Percentiles rank a stretch among this genome's conserved stretches.
These are phyloP conservation scores for Phyllotis vaccarum DNA, from an alignment of 2,797 vertebrate genomes.

Conservation along the genomic window DNA sequence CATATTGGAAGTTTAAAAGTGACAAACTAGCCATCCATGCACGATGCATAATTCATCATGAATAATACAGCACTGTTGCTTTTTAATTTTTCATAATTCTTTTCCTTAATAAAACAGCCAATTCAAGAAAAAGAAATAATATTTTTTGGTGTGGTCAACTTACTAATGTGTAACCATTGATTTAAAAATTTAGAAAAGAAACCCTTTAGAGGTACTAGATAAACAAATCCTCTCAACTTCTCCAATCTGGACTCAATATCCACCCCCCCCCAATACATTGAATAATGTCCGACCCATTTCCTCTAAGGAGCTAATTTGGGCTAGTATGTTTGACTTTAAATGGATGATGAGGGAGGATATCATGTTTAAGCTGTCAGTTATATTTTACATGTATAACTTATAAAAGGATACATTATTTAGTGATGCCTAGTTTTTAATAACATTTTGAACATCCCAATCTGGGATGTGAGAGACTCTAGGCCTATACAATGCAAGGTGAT, in stretches of 20 bases:
- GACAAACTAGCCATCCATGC: conserved; percentile 81
- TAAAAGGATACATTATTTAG: conserved; percentile 74
- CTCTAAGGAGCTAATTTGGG: conserved; percentile 61
- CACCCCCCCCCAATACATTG: conserved; percentile 53
- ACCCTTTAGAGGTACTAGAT: not conserved
- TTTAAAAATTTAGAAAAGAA: conserved; percentile 44
- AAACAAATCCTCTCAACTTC: conserved; percentile 44
- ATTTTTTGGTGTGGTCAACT: not conserved
- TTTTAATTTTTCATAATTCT: conserved; percentile 77
- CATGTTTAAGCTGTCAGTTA: conserved; percentile 72
- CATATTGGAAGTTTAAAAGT: conserved; percentile 84
- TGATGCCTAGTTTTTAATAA: conserved; percentile 62
- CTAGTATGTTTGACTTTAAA: conserved; percentile 75
- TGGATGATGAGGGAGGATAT: conserved; percentile 69
- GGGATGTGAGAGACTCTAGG: conserved; percentile 26
- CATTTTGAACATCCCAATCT: conserved; percentile 58
- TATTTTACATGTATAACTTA: conserved; percentile 80
- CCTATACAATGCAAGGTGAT: not conserved
- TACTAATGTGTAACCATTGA: not conserved
- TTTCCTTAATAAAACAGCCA: conserved; percentile 78
- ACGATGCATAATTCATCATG: conserved; percentile 80
- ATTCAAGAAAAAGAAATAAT: conserved; percentile 62
- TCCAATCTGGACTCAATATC: conserved; percentile 49
- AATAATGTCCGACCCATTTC: conserved; percentile 67
- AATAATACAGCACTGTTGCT: conserved; percentile 83